These are phyloP conservation scores for Halesus radiatus DNA, from an alignment of 1,140 invertebrate genomes.

Conservation along the genomic window DNA sequence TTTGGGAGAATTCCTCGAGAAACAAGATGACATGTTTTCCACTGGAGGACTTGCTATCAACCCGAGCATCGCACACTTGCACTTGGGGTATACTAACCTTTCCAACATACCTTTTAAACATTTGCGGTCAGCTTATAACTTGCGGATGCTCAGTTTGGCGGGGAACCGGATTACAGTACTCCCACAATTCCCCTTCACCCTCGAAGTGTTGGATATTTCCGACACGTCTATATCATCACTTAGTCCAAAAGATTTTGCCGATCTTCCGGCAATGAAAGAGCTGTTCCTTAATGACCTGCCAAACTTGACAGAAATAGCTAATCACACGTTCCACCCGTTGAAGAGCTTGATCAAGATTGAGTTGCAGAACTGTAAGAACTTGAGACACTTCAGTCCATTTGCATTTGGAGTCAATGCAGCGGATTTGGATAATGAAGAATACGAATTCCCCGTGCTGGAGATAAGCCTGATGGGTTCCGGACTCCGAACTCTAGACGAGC, in stretches of 20 bases:
- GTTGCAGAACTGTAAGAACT: conserved; percentile 64
- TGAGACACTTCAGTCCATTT: conserved; percentile 61
- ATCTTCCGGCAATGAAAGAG: conserved; percentile 62
- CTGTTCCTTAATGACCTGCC: conserved; percentile 64
- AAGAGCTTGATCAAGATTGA: conserved; percentile 61
- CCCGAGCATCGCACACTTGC: conserved; percentile 61
- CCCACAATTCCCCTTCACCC: conserved; percentile 64
- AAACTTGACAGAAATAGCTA: conserved; percentile 61
- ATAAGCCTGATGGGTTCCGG: conserved; percentile 64
- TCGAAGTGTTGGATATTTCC: conserved; percentile 67
- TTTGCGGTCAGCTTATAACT: conserved; percentile 64
- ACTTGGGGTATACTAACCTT: conserved; percentile 62
- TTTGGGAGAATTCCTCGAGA: conserved; percentile 58
- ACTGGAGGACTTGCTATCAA: conserved; percentile 62
- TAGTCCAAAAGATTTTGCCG: conserved; percentile 61
- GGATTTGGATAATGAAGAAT: conserved; percentile 61
- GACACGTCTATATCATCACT: conserved; percentile 64
- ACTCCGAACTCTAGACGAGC: conserved; percentile 60
- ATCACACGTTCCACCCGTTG: conserved; percentile 61
- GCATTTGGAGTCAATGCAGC: conserved; percentile 64
- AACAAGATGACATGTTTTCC: conserved; percentile 59
- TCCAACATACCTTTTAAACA: conserved; percentile 62
- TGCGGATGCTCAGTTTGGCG: conserved; percentile 61
- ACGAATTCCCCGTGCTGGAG: conserved; percentile 62
- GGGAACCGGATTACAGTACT: conserved; percentile 63